Base-by-base conservation (phyloP, 2,797 vertebrate species). In the Calcarius lapponicus region DNA sequence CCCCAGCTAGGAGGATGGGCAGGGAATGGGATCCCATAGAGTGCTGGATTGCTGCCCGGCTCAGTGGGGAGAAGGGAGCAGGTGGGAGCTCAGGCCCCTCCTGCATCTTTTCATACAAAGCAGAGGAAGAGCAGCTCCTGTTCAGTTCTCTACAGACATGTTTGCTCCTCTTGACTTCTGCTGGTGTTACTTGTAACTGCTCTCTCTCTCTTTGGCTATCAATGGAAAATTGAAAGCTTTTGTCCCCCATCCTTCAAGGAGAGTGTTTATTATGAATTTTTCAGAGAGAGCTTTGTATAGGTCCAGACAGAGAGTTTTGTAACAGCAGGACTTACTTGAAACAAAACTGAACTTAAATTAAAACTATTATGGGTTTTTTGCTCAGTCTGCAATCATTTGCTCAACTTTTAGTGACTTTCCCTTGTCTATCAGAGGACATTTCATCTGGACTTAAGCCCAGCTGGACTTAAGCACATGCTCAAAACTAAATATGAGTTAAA, bases 401-500 rank as follows among this genome's bases (percentile, higher is more conserved):
- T 86, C 38, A 73, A 19, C 51, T 86, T 92, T 82, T 82, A 90
- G 50, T 93, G 83, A 53, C 86, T 94, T 92, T 73, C 45, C 80
- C 78, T 62, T 87, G 78, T 86, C 80, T 83, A 51, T 92, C 80
- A 56, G 67, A 88, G 73, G 80, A 81, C 43, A 73, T 94, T 79
- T 92, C 64, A 26, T 10, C 90, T 93, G 94, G 85, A 93, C 82
- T 86, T 84, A 88, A 90, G 91, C 67, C 80, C 72, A 86, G 66
- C 67, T 92, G 90, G 88, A 91, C 90, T 92, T 96, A 92, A 90
- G 91, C 51, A 88, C 82, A 61, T 28, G 43, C 88, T 95, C 92
- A 89, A 74, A 82, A 80, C 83, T 94, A 78, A 96, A 88, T 40
- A 67, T 56, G 82, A 92, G 86, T 94, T 94, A 85, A 91, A 91